These are phyloP conservation scores for Pyrrhia umbra DNA, from an alignment of 2,888 invertebrate species.

Conservation along the genomic window DNA sequence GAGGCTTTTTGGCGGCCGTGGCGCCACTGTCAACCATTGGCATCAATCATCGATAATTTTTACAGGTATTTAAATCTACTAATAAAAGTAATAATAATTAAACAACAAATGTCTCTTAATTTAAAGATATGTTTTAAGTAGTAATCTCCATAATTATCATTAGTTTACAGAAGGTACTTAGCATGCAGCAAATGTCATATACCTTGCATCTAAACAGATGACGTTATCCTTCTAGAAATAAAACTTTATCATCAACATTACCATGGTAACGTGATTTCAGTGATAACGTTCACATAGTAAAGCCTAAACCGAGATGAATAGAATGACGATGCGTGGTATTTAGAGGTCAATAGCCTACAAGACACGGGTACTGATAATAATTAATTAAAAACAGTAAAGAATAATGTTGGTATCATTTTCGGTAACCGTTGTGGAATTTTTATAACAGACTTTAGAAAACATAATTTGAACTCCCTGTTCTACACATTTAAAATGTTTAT, in stretches of 20 bases:
- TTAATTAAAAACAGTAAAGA: conserved; percentile 1
- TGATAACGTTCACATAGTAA: not conserved
- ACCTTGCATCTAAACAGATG: not conserved
- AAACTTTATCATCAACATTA: not conserved
- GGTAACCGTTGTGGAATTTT: not conserved
- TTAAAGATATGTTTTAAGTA: too few species aligned
- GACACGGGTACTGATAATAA: not conserved
- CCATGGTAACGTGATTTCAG: not conserved
- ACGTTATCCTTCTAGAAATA: not conserved
- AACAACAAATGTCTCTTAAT: too few species aligned
- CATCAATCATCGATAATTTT: too few species aligned
- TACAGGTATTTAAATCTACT: too few species aligned
- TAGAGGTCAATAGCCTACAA: conserved; percentile 26
- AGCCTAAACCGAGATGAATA: not conserved
- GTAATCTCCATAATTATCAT: too few species aligned
- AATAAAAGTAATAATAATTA: too few species aligned
- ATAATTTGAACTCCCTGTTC: too few species aligned
- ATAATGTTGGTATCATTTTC: not conserved
- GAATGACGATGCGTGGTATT: conserved; percentile 6
- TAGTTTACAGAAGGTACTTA: not conserved
- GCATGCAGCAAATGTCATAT: not conserved
- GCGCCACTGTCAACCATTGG: too few species aligned
- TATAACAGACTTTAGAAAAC: not conserved
- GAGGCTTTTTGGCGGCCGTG: too few species aligned
- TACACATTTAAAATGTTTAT: too few species aligned